Conservation (phyloP, 2,113 vertebrate genomes). For the Diadophis punctatus region DNA sequence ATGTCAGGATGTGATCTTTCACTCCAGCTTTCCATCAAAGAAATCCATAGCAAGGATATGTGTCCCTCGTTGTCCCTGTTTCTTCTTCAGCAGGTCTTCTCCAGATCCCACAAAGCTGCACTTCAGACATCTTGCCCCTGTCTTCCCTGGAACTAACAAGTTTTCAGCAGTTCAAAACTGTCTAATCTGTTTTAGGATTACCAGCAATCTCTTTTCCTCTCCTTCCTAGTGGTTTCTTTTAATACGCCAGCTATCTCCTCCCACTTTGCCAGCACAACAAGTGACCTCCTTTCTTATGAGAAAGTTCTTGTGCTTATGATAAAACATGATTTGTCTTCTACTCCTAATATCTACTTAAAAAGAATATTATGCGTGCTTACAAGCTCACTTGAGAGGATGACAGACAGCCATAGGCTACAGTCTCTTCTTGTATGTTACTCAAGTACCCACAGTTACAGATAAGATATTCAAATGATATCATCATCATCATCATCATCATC, state of each 20-base stretch:
- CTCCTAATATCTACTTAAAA: background rate
- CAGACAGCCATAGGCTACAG: background rate
- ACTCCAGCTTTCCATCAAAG: background rate
- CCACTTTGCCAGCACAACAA: background rate
- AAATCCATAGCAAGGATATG: background rate
- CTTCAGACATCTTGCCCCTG: background rate
- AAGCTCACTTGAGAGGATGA: background rate
- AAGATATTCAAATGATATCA: background rate
- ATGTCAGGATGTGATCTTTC: background rate
- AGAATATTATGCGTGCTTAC: background rate
- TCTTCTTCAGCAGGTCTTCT: background rate
- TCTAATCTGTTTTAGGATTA: background rate
- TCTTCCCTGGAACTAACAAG: background rate
- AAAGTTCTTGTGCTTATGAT: background rate
- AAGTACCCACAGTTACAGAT: background rate
- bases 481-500: background rate
- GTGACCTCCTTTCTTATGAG: background rate
- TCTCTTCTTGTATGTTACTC: background rate
- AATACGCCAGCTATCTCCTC: background rate
- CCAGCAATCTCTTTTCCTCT: background rate
- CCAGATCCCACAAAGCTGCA: background rate
- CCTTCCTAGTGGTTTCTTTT: background rate
- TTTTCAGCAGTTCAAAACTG: background rate
- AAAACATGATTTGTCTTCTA: background rate
- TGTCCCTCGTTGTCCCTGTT: background rate